A percentile compares a stretch with the other conserved stretches of the same genome.
Conservation (phyloP, 1,140 invertebrate genomes). For the Nixonia krombeini region DNA sequence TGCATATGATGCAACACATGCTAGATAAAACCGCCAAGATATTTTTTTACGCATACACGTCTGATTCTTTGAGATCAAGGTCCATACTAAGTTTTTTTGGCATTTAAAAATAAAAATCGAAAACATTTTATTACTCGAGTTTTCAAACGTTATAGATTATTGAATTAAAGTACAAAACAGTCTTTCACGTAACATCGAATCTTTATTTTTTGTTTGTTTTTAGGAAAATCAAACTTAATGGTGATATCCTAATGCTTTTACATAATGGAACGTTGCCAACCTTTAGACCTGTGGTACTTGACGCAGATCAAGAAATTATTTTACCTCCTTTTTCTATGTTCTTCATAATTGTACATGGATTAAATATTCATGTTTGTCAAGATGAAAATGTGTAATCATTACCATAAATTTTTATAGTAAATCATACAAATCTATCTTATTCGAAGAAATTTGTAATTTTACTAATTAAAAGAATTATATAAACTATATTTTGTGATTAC, state of each 20-base stretch:
- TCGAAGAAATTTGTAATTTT: too few species aligned
- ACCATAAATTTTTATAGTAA: too few species aligned
- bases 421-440: too few species aligned
- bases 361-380: too few species aligned
- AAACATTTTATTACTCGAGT: conserved; percentile 20
- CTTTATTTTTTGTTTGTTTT: conserved; percentile 30
- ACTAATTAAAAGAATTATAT: too few species aligned
- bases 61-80: conserved; percentile 63
- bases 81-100: too few species aligned
- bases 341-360: conserved; percentile 74
- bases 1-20: background rate
- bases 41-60: conserved; percentile 60
- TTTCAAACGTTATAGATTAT: conserved; percentile 48
- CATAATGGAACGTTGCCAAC: conserved; percentile 70
- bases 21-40: conserved; percentile 36
- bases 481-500: too few species aligned
- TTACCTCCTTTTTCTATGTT: conserved; percentile 76
- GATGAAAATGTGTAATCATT: too few species aligned
- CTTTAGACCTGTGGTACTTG: conserved; percentile 69
- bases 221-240: conserved; percentile 75
- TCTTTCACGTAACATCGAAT: too few species aligned
- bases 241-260: conserved; percentile 68
- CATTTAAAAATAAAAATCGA: too few species aligned
- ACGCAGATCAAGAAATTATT: conserved; percentile 64
- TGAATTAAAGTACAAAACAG: too few species aligned